Conservation (phyloP, 2,113 vertebrate genomes). For the Tetrax tetrax region DNA sequence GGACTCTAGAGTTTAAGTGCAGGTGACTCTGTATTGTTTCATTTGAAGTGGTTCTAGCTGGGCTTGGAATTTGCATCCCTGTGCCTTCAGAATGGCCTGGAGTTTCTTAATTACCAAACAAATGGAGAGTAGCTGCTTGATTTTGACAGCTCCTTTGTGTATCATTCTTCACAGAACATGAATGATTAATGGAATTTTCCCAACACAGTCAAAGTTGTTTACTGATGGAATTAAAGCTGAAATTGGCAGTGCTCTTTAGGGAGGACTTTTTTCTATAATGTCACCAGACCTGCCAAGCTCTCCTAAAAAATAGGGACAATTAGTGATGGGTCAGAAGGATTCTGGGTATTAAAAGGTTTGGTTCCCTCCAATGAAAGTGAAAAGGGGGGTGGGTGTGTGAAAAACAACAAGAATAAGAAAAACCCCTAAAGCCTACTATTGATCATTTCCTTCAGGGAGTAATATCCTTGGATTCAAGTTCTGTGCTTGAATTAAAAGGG, state of each 20-base stretch:
- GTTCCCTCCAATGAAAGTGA: slow-evolving; percentile 12
- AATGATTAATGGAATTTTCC: slow-evolving; percentile 85
- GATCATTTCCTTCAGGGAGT: background rate
- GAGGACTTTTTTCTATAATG: slow-evolving; percentile 75
- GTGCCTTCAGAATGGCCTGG: slow-evolving; percentile 63
- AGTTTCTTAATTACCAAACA: slow-evolving; percentile 81
- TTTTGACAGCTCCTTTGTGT: slow-evolving; percentile 80
- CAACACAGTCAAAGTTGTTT: slow-evolving; percentile 81
- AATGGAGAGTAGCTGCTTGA: slow-evolving; percentile 75
- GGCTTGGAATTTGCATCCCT: slow-evolving; percentile 62
- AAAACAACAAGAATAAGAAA: background rate
- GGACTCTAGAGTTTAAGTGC: background rate
- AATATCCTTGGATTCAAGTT: background rate
- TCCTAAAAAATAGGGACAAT: slow-evolving; percentile 75
- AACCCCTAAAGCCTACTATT: background rate
- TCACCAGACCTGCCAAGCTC: slow-evolving; percentile 71
- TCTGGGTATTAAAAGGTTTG: slow-evolving; percentile 59
- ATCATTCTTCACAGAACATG: slow-evolving; percentile 78
- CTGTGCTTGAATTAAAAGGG: background rate
- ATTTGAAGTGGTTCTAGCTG: slow-evolving; percentile 45
- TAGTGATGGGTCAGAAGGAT: slow-evolving; percentile 58
- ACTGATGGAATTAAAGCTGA: slow-evolving; percentile 80
- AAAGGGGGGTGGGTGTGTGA: background rate
- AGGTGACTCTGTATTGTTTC: slow-evolving; percentile 27
- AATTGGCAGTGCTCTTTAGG: slow-evolving; percentile 77